A percentile compares a stretch with the other conserved stretches of the same genome.
These are phyloP conservation scores for Aricia agestis DNA, from an alignment of 1,140 invertebrate species.

Conservation along the genomic window DNA sequence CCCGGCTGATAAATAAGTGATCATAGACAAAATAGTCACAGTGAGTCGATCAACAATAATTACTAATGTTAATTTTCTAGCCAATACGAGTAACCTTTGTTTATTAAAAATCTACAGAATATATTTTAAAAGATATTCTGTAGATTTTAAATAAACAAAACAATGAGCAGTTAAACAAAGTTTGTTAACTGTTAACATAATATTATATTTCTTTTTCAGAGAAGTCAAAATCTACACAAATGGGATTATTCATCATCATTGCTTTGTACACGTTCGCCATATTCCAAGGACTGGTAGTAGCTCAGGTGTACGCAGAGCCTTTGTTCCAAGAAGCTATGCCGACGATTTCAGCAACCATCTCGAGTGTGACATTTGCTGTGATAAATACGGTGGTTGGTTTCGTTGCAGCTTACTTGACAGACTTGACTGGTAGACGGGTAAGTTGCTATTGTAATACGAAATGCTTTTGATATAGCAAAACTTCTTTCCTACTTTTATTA, in stretches of 20 bases:
- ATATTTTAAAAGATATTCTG: too few species aligned
- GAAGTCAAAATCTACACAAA: conserved; percentile 38
- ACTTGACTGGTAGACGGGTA: conserved; percentile 45
- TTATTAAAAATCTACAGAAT: too few species aligned
- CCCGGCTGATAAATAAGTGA: too few species aligned
- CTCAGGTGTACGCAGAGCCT: conserved; percentile 40
- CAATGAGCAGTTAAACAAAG: too few species aligned
- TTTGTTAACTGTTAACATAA: too few species aligned
- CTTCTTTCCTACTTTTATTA: too few species aligned
- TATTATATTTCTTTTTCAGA: conserved; percentile 28
- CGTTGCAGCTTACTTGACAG: conserved; percentile 39
- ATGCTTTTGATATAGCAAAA: too few species aligned
- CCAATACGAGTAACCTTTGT: too few species aligned
- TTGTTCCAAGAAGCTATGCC: conserved; percentile 47
- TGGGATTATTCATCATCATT: conserved; percentile 30
- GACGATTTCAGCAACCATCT: conserved; percentile 35
- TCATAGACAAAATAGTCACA: too few species aligned
- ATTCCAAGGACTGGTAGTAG: conserved; percentile 41
- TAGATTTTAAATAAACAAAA: too few species aligned
- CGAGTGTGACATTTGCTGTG: conserved; percentile 38
- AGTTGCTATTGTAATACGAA: conserved; percentile 5
- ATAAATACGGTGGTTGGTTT: conserved; percentile 31
- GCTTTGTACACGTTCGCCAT: conserved; percentile 30
- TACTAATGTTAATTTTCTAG: too few species aligned
- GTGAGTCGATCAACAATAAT: too few species aligned